A percentile compares a stretch with the other conserved stretches of the same genome.
These are phyloP conservation scores for Mus caroli DNA, from an alignment of 2,797 vertebrate species.

Conservation along the genomic window DNA sequence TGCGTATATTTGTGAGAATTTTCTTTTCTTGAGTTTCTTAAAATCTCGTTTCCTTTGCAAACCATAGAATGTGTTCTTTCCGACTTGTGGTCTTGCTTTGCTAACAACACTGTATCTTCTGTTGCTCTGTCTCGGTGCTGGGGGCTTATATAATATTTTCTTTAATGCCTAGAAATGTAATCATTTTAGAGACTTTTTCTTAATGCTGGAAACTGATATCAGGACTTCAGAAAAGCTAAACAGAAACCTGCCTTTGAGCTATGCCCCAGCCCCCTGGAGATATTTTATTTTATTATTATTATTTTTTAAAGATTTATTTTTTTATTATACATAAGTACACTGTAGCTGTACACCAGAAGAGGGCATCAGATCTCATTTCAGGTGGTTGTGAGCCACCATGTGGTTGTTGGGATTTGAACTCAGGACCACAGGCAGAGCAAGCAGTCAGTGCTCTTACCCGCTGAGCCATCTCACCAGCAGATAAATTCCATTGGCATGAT, in stretches of 20 bases:
- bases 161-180: not conserved
- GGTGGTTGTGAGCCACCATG: too few relatives aligned
- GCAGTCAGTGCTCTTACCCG: too few relatives aligned
- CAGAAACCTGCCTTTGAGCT: not conserved
- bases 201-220: not conserved
- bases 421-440: too few relatives aligned
- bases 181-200: not conserved
- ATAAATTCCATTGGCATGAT: not conserved
- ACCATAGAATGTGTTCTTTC: not conserved
- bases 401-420: too few relatives aligned
- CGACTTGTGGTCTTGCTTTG: not conserved
- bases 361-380: too few relatives aligned
- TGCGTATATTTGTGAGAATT: slow-evolving; percentile 3
- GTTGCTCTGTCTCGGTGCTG: not conserved
- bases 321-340: too few relatives aligned
- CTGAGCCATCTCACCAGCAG: not conserved
- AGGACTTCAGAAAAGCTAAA: not conserved
- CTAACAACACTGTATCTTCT: not conserved
- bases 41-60: not conserved
- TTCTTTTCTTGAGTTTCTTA: slow-evolving; percentile 38
- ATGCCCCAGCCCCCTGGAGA: not conserved
- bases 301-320: too few relatives aligned
- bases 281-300: not conserved
- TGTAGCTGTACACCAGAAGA: too few relatives aligned
- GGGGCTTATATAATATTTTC: not conserved